These are phyloP conservation scores for Cryptomyrus ogoouensis DNA, from an alignment of 2,113 vertebrate species.

Conservation along the genomic window DNA sequence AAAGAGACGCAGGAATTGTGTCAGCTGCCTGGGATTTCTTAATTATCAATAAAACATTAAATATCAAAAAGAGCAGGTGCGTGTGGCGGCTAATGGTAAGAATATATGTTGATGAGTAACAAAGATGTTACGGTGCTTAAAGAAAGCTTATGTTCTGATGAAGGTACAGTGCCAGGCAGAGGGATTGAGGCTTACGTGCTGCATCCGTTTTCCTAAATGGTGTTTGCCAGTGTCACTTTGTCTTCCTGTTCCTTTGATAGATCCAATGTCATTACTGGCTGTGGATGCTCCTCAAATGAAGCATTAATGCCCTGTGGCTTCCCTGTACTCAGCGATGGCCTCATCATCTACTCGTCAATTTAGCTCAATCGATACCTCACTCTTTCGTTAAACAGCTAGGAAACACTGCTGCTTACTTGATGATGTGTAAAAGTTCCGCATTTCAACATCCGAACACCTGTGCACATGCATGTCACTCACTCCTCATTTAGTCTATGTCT, in stretches of 20 bases:
- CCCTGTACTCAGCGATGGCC: neutral
- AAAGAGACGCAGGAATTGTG: neutral
- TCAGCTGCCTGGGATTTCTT: neutral
- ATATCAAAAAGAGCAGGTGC: neutral
- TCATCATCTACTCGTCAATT: neutral
- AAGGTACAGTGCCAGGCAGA: neutral
- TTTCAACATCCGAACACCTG: neutral
- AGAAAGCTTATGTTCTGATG: neutral
- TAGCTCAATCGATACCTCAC: neutral
- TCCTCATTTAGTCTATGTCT: neutral
- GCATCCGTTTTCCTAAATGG: neutral
- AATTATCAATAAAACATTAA: neutral
- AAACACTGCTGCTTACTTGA: neutral
- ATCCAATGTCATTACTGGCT: conserved; percentile 5
- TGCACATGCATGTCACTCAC: neutral
- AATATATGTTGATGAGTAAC: neutral
- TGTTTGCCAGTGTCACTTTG: neutral
- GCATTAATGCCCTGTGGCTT: neutral
- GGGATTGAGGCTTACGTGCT: neutral
- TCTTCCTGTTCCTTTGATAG: conserved; percentile 4
- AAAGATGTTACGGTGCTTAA: neutral
- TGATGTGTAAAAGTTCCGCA: neutral
- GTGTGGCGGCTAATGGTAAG: neutral
- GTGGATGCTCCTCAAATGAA: neutral
- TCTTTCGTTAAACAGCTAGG: neutral